Conservation (phyloP, 2,113 vertebrate genomes). For the Plectropomus leopardus region DNA sequence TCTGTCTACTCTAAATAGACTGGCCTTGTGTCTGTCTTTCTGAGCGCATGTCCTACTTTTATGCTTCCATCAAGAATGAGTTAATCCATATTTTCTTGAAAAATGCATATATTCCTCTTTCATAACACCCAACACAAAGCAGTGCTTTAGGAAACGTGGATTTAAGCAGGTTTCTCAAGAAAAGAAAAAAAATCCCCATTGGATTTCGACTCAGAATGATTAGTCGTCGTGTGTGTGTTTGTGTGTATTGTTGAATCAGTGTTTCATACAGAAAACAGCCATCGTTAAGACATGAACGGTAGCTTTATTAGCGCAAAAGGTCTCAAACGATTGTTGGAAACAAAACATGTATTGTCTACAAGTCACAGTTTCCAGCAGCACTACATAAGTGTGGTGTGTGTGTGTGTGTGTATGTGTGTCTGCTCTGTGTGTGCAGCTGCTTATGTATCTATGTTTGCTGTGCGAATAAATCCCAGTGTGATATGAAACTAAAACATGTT, state of each 20-base stretch:
- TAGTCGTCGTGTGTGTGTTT: not conserved
- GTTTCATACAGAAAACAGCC: slow-evolving; percentile 6
- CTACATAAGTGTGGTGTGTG: slow-evolving; percentile 2
- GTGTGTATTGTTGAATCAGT: not conserved
- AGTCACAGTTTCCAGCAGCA: slow-evolving; percentile 41
- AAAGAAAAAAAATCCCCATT: slow-evolving; percentile 31
- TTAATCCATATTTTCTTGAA: slow-evolving; percentile 10
- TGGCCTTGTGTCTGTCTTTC: not conserved
- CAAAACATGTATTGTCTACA: slow-evolving; percentile 39
- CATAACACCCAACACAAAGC: slow-evolving; percentile 31
- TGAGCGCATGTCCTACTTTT: not conserved
- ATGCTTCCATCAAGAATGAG: slow-evolving; percentile 1
- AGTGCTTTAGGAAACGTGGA: slow-evolving; percentile 26
- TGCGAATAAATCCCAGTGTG: slow-evolving; percentile 48
- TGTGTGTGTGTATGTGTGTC: not conserved
- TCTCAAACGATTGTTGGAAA: slow-evolving; percentile 13
- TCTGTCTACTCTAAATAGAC: not conserved
- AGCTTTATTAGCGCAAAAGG: slow-evolving; percentile 21
- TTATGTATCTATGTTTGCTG: not conserved
- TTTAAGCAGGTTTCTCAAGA: slow-evolving; percentile 26
- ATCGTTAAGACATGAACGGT: not conserved
- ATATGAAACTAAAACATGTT: slow-evolving; percentile 36
- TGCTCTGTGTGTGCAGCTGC: not conserved
- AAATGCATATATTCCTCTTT: slow-evolving; percentile 36
- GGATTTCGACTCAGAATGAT: slow-evolving; percentile 26